phyloP scores from a whole-genome alignment of 1,140 invertebrate genomes.

The Bombus terrestris region DNA sequence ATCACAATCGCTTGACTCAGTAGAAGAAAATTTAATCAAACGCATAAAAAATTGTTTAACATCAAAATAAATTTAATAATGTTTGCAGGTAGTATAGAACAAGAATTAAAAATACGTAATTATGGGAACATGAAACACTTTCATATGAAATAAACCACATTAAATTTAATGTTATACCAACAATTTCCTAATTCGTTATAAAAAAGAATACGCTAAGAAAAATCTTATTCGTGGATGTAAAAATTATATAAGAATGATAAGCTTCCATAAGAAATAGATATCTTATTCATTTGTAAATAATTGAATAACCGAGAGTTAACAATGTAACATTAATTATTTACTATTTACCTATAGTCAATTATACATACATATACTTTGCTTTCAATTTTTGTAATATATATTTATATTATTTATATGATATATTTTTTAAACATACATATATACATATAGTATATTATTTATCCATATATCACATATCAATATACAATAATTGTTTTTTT shows the following conservation, averaged over 20 bases:
- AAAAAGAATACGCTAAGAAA: background rate
- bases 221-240: conserved; percentile 8
- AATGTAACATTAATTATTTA: background rate
- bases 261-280: background rate
- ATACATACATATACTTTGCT: background rate
- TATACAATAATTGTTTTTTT: background rate
- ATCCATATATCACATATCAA: conserved; percentile 15
- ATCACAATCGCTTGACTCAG: no score
- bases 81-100: background rate
- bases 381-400: background rate
- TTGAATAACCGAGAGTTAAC: background rate
- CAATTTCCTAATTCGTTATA: background rate
- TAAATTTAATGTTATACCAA: background rate
- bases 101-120: background rate
- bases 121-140: background rate
- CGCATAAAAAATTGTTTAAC: background rate
- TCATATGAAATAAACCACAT: background rate
- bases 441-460: background rate
- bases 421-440: background rate
- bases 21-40: no score
- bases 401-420: background rate
- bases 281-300: conserved; percentile 13
- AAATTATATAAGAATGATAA: conserved; percentile 14
- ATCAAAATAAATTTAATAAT: background rate
- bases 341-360: conserved; percentile 5